Conservation (phyloP, 2,113 vertebrate genomes). For the Mesitornis unicolor region DNA sequence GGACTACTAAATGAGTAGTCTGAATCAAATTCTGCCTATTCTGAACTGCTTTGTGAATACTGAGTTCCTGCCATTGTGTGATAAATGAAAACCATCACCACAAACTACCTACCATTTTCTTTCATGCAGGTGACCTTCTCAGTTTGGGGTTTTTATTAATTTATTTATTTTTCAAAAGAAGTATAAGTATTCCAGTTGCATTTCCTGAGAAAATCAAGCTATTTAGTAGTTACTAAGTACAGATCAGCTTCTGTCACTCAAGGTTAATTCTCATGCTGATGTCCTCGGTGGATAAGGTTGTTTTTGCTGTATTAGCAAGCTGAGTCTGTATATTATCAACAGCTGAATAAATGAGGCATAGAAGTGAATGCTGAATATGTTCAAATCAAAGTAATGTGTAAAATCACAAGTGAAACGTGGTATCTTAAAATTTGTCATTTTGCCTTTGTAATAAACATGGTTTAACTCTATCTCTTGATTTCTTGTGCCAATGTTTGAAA, state of each 20-base stretch:
- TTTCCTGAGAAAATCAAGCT: constrained; percentile 14
- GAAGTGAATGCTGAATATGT: constrained; percentile 1
- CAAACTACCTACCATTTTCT: neutral
- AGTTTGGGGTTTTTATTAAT: neutral
- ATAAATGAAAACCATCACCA: neutral
- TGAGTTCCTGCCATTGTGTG: neutral
- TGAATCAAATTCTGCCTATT: neutral
- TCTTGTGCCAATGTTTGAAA: neutral
- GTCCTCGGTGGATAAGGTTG: constrained; percentile 46
- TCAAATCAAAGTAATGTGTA: constrained; percentile 13
- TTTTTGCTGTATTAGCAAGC: constrained; percentile 37
- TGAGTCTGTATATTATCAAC: constrained; percentile 27
- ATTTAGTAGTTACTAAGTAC: constrained; percentile 2
- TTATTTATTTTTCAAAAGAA: neutral
- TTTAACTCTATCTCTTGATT: neutral
- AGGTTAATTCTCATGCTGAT: constrained; percentile 57
- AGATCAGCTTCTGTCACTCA: constrained; percentile 55
- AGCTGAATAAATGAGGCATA: constrained; percentile 32
- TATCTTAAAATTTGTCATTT: constrained; percentile 2
- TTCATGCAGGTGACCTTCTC: neutral
- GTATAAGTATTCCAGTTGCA: constrained; percentile 15
- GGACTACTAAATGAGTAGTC: neutral
- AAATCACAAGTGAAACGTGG: constrained; percentile 6
- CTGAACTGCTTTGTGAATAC: neutral
- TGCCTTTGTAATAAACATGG: neutral